Percentiles rank a stretch among this genome's conserved stretches.
Conservation (phyloP, 2,797 vertebrate species). For the Allochrocebus solatus region DNA sequence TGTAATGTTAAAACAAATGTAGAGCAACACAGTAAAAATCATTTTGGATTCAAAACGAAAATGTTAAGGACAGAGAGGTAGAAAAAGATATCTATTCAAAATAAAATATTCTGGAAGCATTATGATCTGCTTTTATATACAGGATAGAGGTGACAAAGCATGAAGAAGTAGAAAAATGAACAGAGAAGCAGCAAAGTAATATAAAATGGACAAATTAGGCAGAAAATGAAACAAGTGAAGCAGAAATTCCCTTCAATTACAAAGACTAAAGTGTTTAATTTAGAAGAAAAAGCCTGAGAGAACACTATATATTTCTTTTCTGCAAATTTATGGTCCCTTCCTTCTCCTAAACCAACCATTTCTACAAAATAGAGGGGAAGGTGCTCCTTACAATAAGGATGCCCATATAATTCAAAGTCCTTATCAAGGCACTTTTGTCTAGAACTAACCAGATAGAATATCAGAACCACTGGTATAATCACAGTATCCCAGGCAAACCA, state of each 20-base stretch:
- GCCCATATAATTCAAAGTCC: background rate
- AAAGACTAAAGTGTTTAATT: background rate
- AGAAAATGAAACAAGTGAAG: background rate
- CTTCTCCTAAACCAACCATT: background rate
- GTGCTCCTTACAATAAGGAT: background rate
- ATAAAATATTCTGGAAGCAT: background rate
- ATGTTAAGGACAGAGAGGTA: background rate
- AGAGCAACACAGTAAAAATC: background rate
- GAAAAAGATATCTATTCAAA: slow-evolving; percentile 5
- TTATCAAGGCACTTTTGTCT: background rate
- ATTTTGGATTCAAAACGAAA: background rate
- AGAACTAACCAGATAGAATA: background rate
- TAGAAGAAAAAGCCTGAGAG: background rate
- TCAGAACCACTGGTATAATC: background rate
- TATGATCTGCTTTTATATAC: background rate
- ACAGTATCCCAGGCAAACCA: background rate
- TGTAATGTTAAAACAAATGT: background rate
- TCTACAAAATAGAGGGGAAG: background rate
- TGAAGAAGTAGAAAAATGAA: background rate
- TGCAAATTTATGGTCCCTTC: background rate
- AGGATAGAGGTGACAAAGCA: background rate
- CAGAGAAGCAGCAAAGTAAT: background rate
- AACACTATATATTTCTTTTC: background rate
- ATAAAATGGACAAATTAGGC: background rate
- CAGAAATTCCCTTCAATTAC: background rate